These are phyloP conservation scores for Alloscopus bannaensis DNA, from an alignment of 2,888 invertebrate species.

Conservation along the genomic window DNA sequence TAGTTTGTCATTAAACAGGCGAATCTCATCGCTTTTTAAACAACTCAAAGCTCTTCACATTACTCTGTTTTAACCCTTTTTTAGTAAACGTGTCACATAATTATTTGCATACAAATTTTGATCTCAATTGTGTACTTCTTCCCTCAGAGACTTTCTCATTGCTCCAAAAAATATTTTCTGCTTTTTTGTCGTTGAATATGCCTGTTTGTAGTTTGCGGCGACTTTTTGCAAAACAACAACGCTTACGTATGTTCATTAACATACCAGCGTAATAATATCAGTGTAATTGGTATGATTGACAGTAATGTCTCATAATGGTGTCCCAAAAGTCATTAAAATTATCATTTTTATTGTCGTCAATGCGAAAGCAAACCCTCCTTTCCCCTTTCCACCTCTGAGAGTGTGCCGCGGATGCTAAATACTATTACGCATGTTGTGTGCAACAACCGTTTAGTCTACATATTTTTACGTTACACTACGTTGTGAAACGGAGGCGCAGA, in stretches of 20 bases:
- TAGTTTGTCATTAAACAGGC: no score
- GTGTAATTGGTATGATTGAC: slow-evolving; percentile 50
- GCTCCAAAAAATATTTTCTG: no score
- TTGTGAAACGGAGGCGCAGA: background rate
- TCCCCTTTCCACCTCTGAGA: slow-evolving; percentile 27
- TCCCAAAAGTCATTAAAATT: slow-evolving; percentile 53
- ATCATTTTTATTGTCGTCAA: slow-evolving; percentile 42
- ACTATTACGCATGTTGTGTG: no score
- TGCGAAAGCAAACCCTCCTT: slow-evolving; percentile 28
- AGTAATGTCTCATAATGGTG: slow-evolving; percentile 10
- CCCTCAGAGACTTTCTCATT: slow-evolving; percentile 46
- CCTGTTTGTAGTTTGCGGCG: slow-evolving; percentile 4
- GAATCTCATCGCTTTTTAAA: no score
- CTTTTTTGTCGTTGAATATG: no score
- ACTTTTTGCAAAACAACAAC: slow-evolving; percentile 3
- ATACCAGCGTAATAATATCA: slow-evolving; percentile 40
- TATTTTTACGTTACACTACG: background rate
- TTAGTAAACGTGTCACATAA: no score
- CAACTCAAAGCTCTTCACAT: no score
- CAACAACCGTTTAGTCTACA: no score
- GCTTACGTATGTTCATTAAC: no score
- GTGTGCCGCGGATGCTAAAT: no score
- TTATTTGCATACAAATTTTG: slow-evolving; percentile 31
- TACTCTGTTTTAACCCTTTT: slow-evolving; percentile 21
- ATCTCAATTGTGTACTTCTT: slow-evolving; percentile 14